Base-by-base conservation (phyloP, 1,140 invertebrate genomes). In the Centruroides vittatus region DNA sequence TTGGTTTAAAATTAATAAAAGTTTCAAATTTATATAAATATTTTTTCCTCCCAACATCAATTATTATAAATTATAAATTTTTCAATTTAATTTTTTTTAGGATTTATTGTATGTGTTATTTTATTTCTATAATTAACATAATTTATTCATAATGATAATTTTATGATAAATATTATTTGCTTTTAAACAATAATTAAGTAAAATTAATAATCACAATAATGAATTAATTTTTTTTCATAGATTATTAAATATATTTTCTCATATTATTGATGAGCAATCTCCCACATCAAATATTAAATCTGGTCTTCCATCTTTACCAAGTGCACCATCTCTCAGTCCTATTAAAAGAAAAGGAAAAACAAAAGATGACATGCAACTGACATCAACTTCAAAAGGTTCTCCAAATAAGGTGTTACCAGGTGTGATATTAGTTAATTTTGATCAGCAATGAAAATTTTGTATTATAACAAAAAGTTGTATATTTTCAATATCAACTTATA, bases 191-290 rank as follows among this genome's bases (percentile, higher is more conserved):
- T 23, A 23, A 23, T 23, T 0, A 23, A 23, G 23, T 23, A 23
- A 23, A 41, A 41, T 6, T 41, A 41, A 41, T 41, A 41, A 1
- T 8, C 8, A 41, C 8, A 41, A 41, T 41, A 6, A 6, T 41
- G 41, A 41, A 23, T 56, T 63, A 47, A n/a, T n/a, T 60, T 34
- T 55, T 50, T 48, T n/a, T 60, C 57, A 47, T 50, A 76, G 84
- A 70, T 70, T 89, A 49, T 68, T 89, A 35, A 86, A 86, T 70
- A 81, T 88, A 52, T 82, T 85, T 68, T 79, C 83, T 23, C 84
- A 88, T 70, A 80, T 89, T 52, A 80, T 89, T 54, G 86, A 89
- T 66, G 86, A 89, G 59, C 75, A 82, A 53, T 62, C 65, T 9
- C 77, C 85, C 56, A 76, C 78, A 49, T 73, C 81, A 0, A 75